These are phyloP conservation scores for Sialia sialis DNA, from an alignment of 2,113 vertebrate genomes.

Conservation along the genomic window DNA sequence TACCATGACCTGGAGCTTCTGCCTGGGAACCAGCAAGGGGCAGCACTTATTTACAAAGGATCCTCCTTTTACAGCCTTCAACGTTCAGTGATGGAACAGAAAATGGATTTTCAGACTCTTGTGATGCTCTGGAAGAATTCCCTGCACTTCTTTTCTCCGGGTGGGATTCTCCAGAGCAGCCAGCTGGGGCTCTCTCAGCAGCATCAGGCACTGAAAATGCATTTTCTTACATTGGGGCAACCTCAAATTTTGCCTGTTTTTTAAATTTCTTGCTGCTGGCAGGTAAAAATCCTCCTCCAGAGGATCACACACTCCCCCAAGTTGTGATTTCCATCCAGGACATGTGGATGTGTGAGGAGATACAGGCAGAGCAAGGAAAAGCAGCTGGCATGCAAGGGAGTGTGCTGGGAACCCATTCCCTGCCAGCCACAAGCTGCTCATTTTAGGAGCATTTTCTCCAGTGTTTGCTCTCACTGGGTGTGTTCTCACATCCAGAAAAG, in stretches of 20 bases:
- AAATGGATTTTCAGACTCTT: background rate
- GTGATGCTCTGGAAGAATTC: background rate
- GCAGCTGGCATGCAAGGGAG: background rate
- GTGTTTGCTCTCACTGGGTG: background rate
- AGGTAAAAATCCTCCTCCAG: background rate
- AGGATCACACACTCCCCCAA: background rate
- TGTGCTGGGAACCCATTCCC: background rate
- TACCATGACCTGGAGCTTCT: background rate
- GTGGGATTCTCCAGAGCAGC: background rate
- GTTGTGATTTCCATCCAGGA: background rate
- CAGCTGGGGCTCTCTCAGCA: background rate
- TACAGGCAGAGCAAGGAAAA: background rate
- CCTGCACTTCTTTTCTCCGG: background rate
- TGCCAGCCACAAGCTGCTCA: background rate
- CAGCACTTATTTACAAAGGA: background rate
- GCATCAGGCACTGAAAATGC: background rate
- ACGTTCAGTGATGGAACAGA: background rate
- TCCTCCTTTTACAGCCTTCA: conserved; percentile 18
- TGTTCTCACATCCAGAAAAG: background rate
- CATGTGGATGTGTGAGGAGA: background rate
- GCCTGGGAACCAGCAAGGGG: background rate
- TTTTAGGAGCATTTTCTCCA: background rate
- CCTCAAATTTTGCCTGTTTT: background rate
- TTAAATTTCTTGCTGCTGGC: background rate
- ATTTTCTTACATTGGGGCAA: background rate